Evolutionary conservation across 2,888 invertebrate genomes (phyloP), one percentile per base, ranked within the genome.

Genomic region (Urechis unicinctus): DNA sequence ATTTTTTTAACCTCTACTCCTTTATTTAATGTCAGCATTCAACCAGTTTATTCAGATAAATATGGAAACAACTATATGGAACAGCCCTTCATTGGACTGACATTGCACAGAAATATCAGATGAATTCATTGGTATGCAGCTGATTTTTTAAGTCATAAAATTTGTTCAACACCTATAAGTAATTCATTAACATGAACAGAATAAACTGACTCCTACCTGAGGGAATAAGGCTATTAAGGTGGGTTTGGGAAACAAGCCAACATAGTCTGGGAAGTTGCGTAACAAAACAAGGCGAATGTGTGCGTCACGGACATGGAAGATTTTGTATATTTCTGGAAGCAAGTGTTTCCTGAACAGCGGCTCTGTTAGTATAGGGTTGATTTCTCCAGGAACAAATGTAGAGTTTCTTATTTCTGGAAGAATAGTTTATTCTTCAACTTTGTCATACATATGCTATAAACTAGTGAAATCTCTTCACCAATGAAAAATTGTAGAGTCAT

Each of bases 281-380:
- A 94, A 79, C 24, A 94, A 80, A 46, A 91, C 81, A 63, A 88
- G 82, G 58, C 93, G 84, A 51, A 89, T 86, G 78, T 91, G 89
- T 45, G 85, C 84, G 75, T 94, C 93, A 63, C 89, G 84, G 2
- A 94, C 88, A 66, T 86, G 85, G 80, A 93, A 91, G 75, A 80
- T 79, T 85, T 86, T 52, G 88, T 67, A 67, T 46, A 80, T 56
- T 43, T 72, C 70, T 17, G 79, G 92, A 65, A 89, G 84, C 29
- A 94, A 80, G 77, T 86, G 84, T 65, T 84, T 84, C 67, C 84
- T 85, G 72, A 88, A 92, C 2, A 85, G 83, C 56, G 81, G 78
- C 45, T 84, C 80, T 48, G 84, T 82, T 72, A 92, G 88, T 56
- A 91, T 13, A 3, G 61, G 58, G 50, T 60, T 58, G 25, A 53